A percentile compares a stretch with the other conserved stretches of the same genome.
These are phyloP conservation scores for Sclerodermus sp. DNA, from an alignment of 2,888 invertebrate genomes.

Conservation along the genomic window DNA sequence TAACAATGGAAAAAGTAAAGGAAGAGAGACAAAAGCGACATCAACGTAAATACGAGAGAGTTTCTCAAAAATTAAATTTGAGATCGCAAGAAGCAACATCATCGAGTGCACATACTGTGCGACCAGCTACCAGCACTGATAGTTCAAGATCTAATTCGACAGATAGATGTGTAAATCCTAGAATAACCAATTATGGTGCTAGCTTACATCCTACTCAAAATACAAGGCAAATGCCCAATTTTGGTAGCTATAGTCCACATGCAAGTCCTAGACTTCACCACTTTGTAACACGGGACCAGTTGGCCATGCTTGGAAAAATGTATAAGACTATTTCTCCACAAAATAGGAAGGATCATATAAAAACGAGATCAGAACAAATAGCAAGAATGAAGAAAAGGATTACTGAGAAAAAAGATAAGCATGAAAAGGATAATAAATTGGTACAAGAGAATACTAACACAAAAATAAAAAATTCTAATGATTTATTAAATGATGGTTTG, in stretches of 20 bases:
- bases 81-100: constrained; percentile 16
- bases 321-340: constrained; percentile 37
- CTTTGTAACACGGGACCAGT: constrained; percentile 40
- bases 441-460: constrained; percentile 23
- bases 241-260: constrained; percentile 51
- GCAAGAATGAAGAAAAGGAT: constrained; percentile 41
- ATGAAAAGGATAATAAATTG: constrained; percentile 18
- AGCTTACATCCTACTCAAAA: constrained; percentile 53
- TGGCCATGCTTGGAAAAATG: not conserved
- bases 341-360: constrained; percentile 47
- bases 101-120: constrained; percentile 5
- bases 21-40: constrained; percentile 43
- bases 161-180: constrained; percentile 46
- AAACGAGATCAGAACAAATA: constrained; percentile 49
- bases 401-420: constrained; percentile 27
- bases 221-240: constrained; percentile 53
- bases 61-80: constrained; percentile 23
- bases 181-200: constrained; percentile 44
- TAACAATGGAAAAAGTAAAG: constrained; percentile 28
- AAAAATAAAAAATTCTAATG: constrained; percentile 23
- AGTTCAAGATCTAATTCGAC: constrained; percentile 53
- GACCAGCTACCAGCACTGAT: constrained; percentile 42
- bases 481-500: constrained; percentile 48
- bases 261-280: constrained; percentile 51
- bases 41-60: constrained; percentile 44